Base-by-base conservation (phyloP, 2,113 vertebrate genomes). In the Psilopsiagon aymara region DNA sequence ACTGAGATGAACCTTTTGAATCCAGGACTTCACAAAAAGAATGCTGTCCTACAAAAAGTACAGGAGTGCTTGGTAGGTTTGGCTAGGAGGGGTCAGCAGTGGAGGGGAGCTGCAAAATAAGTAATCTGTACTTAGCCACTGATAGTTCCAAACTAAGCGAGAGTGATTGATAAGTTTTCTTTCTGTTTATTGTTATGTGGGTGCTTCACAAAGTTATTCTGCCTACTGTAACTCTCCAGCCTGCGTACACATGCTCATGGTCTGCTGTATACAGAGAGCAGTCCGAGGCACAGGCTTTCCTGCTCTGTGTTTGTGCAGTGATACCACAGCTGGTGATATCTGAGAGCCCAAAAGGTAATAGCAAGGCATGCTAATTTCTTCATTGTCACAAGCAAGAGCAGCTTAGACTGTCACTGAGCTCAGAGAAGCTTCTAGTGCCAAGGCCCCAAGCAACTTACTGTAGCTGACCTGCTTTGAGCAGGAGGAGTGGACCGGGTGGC, bases 1-100 rank as follows among this genome's bases (percentile, higher is more conserved):
- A 94, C 24, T 12, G 94, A 90, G 17, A 44, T 98, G 77, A 67
- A 95, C 18, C 82, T 92, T 70, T 94, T 98, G 88, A 87, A 97
- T 77, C 95, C 97, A 37, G 86, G 98, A 90, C 49, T 70, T 43
- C 95, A 97, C 83, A 99, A 98, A 83, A 98, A 93, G 93, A 93
- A 83, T 3, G 35, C 86, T n/a, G 86, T 98, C 35, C 83, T 98
- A 62, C 84, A 93, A 55, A 98, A 98, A 85, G 96, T 98, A 1
- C 95, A 97, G 87, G 96, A 98, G 44, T 98, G 98, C 76, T 66
- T 99, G 98, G 98, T 99, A 96, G 97, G 98, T 84, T 75, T 13
- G 29, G 47, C 62, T 64, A 15, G 28, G 29, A 66, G 43, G 28
- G 25, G 15, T 47, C 71, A 81, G 80, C 66, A 64, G 43, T 16